Base-by-base conservation (phyloP, 2,888 invertebrate species). In the Lepidochrysops patricia region DNA sequence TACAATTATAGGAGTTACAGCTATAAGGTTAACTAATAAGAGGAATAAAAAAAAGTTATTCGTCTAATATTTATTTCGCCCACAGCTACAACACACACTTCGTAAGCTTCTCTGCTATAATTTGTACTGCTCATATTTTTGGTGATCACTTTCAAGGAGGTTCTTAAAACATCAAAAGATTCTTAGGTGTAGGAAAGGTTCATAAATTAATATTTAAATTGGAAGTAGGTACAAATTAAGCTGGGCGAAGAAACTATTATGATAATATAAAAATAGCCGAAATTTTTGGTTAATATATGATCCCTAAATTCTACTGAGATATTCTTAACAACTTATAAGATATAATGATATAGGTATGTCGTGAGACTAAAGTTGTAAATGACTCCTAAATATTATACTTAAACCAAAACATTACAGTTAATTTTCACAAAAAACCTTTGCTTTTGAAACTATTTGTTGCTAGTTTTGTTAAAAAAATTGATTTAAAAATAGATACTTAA, bases 1-100 rank as follows among this genome's bases (percentile, higher is more conserved):
- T n/a, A n/a, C n/a, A n/a, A n/a, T n/a, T n/a, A n/a, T n/a, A n/a
- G n/a, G n/a, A n/a, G n/a, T n/a, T n/a, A n/a, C n/a, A n/a, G n/a
- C n/a, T n/a, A n/a, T n/a, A n/a, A n/a, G n/a, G n/a, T n/a, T n/a
- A n/a, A n/a, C n/a, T n/a, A n/a, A n/a, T n/a, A n/a, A n/a, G n/a
- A n/a, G n/a, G n/a, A n/a, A n/a, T n/a, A 29, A 1, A 5, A 29
- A 29, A 29, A 9, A 1, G 29, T 2, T 43, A 43, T 76, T 73
- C 76, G 80, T 82, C 81, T 85, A 84, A 83, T 80, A 76, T 86
- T 81, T 86, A 84, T 84, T 84, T 75, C 77, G 79, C 74, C 69
- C 76, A 75, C 74, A 72, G 77, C 79, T 79, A 80, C 73, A 62
- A 50, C 26, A 43, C 26, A 43, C 19, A 60, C 62, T 29, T 9